Percentiles rank a stretch among this genome's conserved stretches.
Evolutionary conservation across 2,888 invertebrate genomes (phyloP).

Genomic region (Heliconius cydno): DNA sequence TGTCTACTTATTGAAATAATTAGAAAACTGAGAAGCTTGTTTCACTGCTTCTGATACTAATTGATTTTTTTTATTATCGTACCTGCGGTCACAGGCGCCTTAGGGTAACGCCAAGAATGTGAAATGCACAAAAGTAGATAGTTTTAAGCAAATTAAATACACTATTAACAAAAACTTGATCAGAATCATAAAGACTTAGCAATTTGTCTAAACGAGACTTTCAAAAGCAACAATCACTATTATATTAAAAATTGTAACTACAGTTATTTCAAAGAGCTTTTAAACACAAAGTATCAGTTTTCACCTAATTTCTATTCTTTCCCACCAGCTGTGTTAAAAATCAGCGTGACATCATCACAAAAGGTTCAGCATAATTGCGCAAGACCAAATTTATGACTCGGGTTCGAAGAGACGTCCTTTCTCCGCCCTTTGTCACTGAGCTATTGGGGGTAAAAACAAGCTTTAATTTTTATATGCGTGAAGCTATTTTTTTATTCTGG

Average conservation of each 20-base stretch:
- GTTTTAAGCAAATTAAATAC: too few relatives aligned
- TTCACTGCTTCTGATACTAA: too few relatives aligned
- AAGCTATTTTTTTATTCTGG: neutral
- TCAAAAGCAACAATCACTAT: too few relatives aligned
- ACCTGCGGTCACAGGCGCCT: too few relatives aligned
- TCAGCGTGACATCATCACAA: slow-evolving; percentile 29
- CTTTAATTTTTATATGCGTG: slow-evolving; percentile 58
- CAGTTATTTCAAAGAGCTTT: neutral
- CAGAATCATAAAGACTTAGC: too few relatives aligned
- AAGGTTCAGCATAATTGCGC: slow-evolving; percentile 34
- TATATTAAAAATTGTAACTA: neutral
- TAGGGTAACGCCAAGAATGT: too few relatives aligned
- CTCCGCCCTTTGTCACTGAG: slow-evolving; percentile 38
- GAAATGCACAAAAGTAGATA: too few relatives aligned
- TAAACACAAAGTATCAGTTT: slow-evolving; percentile 15
- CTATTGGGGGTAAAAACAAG: slow-evolving; percentile 46
- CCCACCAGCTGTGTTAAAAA: slow-evolving; percentile 9
- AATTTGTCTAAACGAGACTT: too few relatives aligned
- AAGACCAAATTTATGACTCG: slow-evolving; percentile 46
- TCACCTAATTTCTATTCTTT: slow-evolving; percentile 16
- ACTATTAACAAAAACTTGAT: too few relatives aligned
- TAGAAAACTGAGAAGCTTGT: too few relatives aligned
- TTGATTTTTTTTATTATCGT: too few relatives aligned
- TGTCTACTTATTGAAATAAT: too few relatives aligned
- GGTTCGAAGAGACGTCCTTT: slow-evolving; percentile 44